Evolutionary conservation across 1,140 invertebrate species (phyloP).

Genomic region (Apolygus lucorum): DNA sequence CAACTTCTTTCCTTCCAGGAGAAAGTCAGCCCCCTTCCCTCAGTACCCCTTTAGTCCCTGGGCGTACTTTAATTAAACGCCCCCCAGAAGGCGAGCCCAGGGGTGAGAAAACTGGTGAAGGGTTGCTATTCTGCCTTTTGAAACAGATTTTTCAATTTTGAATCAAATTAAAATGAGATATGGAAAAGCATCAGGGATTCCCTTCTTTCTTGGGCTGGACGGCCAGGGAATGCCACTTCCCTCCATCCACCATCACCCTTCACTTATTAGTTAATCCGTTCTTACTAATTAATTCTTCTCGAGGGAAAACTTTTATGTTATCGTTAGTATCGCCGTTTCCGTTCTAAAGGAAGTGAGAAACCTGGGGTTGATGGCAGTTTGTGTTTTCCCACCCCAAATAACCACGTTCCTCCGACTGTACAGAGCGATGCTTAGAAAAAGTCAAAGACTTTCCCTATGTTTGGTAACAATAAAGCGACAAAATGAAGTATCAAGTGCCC

Average conservation of each 20-base stretch:
- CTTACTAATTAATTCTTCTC: slow-evolving; percentile 1
- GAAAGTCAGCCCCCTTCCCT: slow-evolving; percentile 13
- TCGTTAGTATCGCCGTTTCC: slow-evolving; percentile 14
- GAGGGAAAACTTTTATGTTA: slow-evolving; percentile 4
- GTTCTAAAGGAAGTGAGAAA: too few relatives aligned
- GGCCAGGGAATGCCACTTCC: not conserved
- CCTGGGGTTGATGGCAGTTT: too few relatives aligned
- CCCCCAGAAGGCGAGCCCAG: not conserved
- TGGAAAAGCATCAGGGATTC: slow-evolving; percentile 18
- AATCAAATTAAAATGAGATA: slow-evolving; percentile 28
- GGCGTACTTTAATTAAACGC: slow-evolving; percentile 11
- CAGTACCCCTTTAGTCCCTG: not conserved
- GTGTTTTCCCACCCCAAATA: too few relatives aligned
- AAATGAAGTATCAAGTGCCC: too few relatives aligned
- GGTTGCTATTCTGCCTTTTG: slow-evolving; percentile 19
- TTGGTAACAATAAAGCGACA: too few relatives aligned
- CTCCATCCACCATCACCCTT: not conserved
- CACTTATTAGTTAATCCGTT: slow-evolving; percentile 15
- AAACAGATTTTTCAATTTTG: slow-evolving; percentile 29
- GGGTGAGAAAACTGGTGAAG: not conserved
- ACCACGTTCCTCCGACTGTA: too few relatives aligned
- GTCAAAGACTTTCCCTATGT: too few relatives aligned
- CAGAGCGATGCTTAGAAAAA: too few relatives aligned
- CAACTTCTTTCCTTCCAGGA: slow-evolving; percentile 8
- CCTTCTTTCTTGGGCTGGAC: not conserved